Percentiles rank a stretch among this genome's conserved stretches.
Conservation (phyloP, 53 echinoderm and acorn worm genomes). For the Patiria pectinifera region DNA sequence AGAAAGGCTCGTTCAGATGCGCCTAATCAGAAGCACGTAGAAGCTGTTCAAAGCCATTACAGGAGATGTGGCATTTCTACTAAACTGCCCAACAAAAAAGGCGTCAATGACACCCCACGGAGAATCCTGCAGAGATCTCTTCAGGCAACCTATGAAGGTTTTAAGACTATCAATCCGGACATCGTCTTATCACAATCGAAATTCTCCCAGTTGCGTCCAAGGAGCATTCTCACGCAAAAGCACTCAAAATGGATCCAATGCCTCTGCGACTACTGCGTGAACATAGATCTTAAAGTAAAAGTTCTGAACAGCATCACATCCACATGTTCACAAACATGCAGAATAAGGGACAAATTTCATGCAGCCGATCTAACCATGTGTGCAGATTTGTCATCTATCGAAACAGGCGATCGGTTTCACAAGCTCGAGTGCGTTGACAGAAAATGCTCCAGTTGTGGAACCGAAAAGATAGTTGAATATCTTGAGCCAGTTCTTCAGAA, state of each 20-base stretch:
- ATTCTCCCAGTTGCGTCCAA: constrained; percentile 12
- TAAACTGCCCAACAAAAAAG: constrained; percentile 27
- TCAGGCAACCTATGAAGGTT: neutral
- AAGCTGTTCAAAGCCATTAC: neutral
- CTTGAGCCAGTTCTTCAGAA: constrained; percentile 18
- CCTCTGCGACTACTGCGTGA: constrained; percentile 25
- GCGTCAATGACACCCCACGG: too few species aligned
- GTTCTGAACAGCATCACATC: neutral
- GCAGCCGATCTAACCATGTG: constrained; percentile 35
- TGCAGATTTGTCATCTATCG: neutral
- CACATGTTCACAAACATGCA: neutral
- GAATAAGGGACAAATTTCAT: constrained; percentile 34
- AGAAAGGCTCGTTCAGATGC: constrained; percentile 10
- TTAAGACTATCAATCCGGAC: neutral
- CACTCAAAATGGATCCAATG: constrained; percentile 27
- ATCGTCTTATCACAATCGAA: constrained; percentile 17
- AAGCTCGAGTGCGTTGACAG: constrained; percentile 31
- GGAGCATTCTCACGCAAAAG: constrained; percentile 3
- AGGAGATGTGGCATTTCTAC: neutral
- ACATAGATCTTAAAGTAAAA: constrained; percentile 1
- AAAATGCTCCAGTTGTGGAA: constrained; percentile 24
- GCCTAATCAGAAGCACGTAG: neutral
- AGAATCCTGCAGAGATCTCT: too few species aligned
- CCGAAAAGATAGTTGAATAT: neutral
- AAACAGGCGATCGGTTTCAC: constrained; percentile 17